Evolutionary conservation across 1,140 invertebrate species (phyloP).

Genomic region (Drosophila melanogaster): DNA sequence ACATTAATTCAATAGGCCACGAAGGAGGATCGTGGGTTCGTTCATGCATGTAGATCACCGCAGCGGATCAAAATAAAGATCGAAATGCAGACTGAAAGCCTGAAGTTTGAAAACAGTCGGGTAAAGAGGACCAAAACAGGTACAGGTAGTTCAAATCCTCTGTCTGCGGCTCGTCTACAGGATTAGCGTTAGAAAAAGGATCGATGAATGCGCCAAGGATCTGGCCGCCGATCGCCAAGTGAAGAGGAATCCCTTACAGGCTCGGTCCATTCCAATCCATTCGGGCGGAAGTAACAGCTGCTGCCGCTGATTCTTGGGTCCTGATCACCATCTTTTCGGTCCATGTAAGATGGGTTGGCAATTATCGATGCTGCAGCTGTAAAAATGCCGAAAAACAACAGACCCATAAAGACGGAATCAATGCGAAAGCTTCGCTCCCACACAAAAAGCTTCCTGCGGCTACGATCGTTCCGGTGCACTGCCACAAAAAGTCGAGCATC

Average conservation of each 20-base stretch:
- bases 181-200: constrained; percentile 76
- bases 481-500: background rate
- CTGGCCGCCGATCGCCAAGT: background rate
- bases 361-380: constrained; percentile 73
- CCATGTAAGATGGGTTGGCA: constrained; percentile 57
- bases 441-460: constrained; percentile 55
- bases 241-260: constrained; percentile 25
- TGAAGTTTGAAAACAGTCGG: background rate
- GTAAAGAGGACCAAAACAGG: constrained; percentile 29
- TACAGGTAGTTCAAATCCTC: constrained; percentile 21
- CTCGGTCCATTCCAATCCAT: constrained; percentile 30
- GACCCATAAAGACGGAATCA: constrained; percentile 25
- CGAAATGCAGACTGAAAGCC: constrained; percentile 3
- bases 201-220: constrained; percentile 30
- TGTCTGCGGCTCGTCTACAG: constrained; percentile 50
- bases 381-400: constrained; percentile 53
- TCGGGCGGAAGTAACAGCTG: constrained; percentile 78
- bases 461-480: constrained; percentile 7
- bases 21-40: constrained; percentile 27
- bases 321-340: constrained; percentile 47
- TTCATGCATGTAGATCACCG: constrained; percentile 63
- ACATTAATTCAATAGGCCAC: constrained; percentile 72
- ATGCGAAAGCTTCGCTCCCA: constrained; percentile 76
- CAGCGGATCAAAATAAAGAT: constrained; percentile 53
- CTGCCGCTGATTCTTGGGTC: constrained; percentile 9